Evolutionary conservation across 2,888 invertebrate genomes (phyloP).

Genomic region (Xestia xanthographa): DNA sequence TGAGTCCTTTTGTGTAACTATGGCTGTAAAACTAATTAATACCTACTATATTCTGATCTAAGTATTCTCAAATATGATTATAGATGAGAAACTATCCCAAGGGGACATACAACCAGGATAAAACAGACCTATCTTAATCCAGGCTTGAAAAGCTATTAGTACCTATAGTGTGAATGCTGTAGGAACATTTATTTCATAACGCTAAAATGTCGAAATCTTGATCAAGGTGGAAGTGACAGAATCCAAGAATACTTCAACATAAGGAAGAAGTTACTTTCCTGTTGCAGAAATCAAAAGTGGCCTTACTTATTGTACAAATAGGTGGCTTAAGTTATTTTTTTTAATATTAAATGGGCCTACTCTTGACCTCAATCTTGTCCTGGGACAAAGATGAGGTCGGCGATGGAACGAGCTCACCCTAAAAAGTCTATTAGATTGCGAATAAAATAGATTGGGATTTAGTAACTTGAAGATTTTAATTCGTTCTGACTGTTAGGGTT

Average conservation of each 20-base stretch:
- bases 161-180: not conserved
- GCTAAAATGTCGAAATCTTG: not conserved
- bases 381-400: no score
- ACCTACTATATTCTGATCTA: not conserved
- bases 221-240: not conserved
- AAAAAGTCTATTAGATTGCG: no score
- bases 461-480: not conserved
- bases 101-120: not conserved
- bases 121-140: not conserved
- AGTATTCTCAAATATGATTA: no score
- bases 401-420: no score
- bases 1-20: not conserved
- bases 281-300: not conserved
- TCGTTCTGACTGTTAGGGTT: not conserved
- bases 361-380: no score
- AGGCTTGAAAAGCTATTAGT: not conserved
- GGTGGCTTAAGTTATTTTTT: not conserved
- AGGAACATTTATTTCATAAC: not conserved
- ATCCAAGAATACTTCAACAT: not conserved
- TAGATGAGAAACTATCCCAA: not conserved
- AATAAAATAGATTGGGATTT: not conserved
- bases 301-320: not conserved
- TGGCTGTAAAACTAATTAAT: not conserved
- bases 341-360: no score
- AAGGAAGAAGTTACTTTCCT: not conserved